A percentile compares a stretch with the other conserved stretches of the same genome.
Conservation (phyloP, 2,797 vertebrate species). For the Prunella strophiata region DNA sequence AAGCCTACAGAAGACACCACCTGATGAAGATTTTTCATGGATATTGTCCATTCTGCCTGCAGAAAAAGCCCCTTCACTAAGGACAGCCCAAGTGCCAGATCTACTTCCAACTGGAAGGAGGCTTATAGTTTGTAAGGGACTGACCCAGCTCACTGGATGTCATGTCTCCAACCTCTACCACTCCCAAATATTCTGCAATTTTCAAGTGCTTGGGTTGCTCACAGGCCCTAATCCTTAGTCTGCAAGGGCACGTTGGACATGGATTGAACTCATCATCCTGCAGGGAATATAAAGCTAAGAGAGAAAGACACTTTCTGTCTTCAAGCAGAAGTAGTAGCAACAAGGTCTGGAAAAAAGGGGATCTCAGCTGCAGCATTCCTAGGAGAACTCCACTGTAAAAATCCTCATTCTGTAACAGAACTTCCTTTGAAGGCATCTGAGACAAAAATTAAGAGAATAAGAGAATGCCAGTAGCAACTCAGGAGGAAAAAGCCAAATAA, state of each 20-base stretch:
- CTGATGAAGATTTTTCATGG: background rate
- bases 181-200: background rate
- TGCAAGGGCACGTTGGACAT: background rate
- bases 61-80: background rate
- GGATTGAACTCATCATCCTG: background rate
- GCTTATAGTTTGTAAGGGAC: background rate
- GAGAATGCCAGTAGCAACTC: background rate
- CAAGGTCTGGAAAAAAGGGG: background rate
- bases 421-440: background rate
- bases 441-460: background rate
- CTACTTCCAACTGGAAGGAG: background rate
- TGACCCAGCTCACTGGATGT: background rate
- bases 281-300: background rate
- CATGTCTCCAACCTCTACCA: background rate
- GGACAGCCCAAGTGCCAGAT: background rate
- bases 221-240: background rate
- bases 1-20: background rate
- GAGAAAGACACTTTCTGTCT: background rate
- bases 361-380: background rate
- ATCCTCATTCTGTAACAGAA: background rate
- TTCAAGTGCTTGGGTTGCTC: background rate
- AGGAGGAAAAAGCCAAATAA: background rate
- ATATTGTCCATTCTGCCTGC: background rate
- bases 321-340: background rate
- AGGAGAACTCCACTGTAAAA: background rate